These are phyloP conservation scores for Pangasius larnaudii DNA, from an alignment of 2,797 vertebrate species.

Conservation along the genomic window DNA sequence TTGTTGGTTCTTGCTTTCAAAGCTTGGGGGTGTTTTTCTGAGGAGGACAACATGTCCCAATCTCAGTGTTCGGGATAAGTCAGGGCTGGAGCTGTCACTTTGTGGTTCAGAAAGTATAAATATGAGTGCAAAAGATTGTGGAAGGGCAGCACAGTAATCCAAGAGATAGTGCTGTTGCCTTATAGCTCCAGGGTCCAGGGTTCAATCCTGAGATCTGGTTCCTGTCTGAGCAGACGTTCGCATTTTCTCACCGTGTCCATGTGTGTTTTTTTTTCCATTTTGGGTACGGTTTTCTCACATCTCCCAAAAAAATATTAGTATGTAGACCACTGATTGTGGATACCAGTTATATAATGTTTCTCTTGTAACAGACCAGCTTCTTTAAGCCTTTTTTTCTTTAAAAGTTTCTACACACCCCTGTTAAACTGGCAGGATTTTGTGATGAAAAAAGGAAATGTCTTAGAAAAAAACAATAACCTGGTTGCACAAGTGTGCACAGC, in stretches of 20 bases:
- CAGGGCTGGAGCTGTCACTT: not conserved
- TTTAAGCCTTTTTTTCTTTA: not conserved
- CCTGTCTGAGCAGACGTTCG: not conserved
- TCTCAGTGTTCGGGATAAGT: not conserved
- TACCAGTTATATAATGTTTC: no score
- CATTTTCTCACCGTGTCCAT: not conserved
- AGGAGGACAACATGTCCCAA: not conserved
- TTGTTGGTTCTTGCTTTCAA: not conserved
- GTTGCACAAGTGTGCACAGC: not conserved
- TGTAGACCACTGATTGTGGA: not conserved
- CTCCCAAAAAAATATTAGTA: not conserved
- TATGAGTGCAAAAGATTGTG: not conserved
- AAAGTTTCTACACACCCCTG: not conserved
- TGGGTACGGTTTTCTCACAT: not conserved
- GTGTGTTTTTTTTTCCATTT: not conserved
- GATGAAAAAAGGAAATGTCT: not conserved
- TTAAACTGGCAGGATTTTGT: not conserved
- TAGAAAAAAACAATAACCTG: not conserved
- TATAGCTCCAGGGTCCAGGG: not conserved
- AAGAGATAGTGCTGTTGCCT: not conserved
- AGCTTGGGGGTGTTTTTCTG: not conserved
- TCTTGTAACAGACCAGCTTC: not conserved
- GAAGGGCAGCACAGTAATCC: not conserved
- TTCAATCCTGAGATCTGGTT: not conserved
- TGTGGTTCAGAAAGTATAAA: not conserved